phyloP scores from a whole-genome alignment of 2,888 invertebrate genomes.

The Thereva unica region DNA sequence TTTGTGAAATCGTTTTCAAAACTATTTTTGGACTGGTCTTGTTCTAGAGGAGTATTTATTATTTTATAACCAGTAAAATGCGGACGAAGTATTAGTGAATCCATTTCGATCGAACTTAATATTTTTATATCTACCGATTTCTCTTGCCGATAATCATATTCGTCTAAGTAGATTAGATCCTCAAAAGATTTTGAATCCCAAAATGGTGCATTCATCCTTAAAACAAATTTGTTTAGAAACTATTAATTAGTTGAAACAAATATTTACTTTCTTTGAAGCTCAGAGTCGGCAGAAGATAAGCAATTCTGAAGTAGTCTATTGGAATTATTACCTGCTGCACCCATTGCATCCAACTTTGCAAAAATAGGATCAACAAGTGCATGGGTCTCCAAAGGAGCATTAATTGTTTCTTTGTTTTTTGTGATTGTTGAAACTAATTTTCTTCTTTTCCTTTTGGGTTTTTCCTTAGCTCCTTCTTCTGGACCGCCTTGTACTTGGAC shows the following conservation, averaged over 20 bases:
- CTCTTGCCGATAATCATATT: conserved; percentile 37
- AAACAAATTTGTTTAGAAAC: background rate
- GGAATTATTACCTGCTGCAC: conserved; percentile 66
- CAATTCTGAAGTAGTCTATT: conserved; percentile 66
- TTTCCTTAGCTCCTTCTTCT: conserved; percentile 33
- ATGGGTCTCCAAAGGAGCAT: conserved; percentile 55
- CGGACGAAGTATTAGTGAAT: conserved; percentile 49
- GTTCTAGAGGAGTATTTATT: conserved; percentile 51
- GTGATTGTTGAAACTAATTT: conserved; percentile 53
- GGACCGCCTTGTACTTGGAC: conserved; percentile 38
- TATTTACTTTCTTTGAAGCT: conserved; percentile 48
- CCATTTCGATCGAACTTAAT: conserved; percentile 46
- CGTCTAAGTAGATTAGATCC: conserved; percentile 45
- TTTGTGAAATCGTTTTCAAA: too few species aligned
- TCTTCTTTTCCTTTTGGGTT: conserved; percentile 15
- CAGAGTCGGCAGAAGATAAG: conserved; percentile 61
- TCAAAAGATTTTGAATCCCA: conserved; percentile 48
- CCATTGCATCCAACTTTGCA: conserved; percentile 64
- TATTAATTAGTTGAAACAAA: too few species aligned
- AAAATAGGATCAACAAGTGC: conserved; percentile 64
- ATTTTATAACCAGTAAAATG: conserved; percentile 53
- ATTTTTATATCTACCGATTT: conserved; percentile 45
- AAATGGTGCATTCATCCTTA: conserved; percentile 48
- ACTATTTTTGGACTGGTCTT: conserved; percentile 42
- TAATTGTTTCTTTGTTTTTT: conserved; percentile 56